Evolutionary conservation across 2,797 vertebrate species (phyloP).

Genomic region (Oceanodroma leucorhoa): DNA sequence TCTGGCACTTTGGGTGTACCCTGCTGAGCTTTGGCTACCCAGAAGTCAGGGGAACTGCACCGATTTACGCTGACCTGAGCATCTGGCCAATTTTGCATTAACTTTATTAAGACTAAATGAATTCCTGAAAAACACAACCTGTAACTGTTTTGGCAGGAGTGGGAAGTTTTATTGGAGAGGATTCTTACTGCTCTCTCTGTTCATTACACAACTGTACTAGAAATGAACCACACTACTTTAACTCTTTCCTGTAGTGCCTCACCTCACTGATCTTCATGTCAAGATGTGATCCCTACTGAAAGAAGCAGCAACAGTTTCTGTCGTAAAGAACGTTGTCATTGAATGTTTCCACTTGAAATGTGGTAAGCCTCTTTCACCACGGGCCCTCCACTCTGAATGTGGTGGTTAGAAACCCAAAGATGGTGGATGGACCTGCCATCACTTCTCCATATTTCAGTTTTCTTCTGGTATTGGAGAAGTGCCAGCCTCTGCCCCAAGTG

Average conservation of each 20-base stretch:
- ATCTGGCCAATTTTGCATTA: neutral
- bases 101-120: neutral
- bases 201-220: neutral
- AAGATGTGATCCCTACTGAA: neutral
- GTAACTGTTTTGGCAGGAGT: neutral
- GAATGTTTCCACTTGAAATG: neutral
- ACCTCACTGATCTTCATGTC: neutral
- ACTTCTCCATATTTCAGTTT: neutral
- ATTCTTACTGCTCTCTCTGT: neutral
- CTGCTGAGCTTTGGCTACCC: neutral
- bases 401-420: neutral
- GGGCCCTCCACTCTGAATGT: neutral
- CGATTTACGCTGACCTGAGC: neutral
- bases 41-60: neutral
- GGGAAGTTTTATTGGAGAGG: neutral
- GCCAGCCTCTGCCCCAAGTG: neutral
- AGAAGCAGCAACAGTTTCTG: neutral
- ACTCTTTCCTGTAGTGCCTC: neutral
- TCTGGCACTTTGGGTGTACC: neutral
- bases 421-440: neutral
- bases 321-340: neutral
- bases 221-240: neutral
- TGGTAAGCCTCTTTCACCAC: neutral
- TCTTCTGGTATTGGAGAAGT: neutral
- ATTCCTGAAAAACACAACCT: neutral